Percentiles rank a stretch among this genome's conserved stretches.
Conservation (phyloP, 1,140 invertebrate species). For the Trichonephila clavipes region DNA sequence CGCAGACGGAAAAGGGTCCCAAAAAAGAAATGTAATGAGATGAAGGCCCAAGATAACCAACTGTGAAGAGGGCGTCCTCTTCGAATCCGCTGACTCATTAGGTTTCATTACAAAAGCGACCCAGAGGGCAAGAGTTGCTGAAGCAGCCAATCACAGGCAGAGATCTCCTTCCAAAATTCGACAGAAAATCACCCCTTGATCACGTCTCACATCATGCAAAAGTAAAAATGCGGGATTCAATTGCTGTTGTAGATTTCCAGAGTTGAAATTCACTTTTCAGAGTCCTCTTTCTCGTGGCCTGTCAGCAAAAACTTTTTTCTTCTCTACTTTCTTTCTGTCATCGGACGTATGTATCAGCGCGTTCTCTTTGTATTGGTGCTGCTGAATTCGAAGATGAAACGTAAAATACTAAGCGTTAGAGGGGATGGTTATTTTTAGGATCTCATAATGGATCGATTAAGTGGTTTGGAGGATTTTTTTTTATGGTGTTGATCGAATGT, state of each 20-base stretch:
- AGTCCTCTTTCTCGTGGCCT: not conserved
- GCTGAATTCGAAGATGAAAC: not conserved
- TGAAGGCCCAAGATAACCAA: not conserved
- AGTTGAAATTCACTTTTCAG: not conserved
- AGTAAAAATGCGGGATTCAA: not conserved
- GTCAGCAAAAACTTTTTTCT: not conserved
- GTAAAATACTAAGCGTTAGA: not conserved
- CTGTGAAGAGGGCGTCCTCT: not conserved
- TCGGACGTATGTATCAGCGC: not conserved
- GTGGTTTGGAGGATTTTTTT: too few species aligned
- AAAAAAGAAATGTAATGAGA: not conserved
- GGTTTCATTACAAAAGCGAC: not conserved
- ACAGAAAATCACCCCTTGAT: slow-evolving; percentile 11
- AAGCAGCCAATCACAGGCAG: slow-evolving; percentile 38
- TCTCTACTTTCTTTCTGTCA: not conserved
- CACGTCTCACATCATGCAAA: slow-evolving; percentile 8
- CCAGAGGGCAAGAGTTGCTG: slow-evolving; percentile 23
- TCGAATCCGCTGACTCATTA: not conserved
- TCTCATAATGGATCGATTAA: not conserved
- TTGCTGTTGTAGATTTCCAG: not conserved
- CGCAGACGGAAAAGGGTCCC: not conserved
- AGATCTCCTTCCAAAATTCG: not conserved
- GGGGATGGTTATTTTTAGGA: not conserved
- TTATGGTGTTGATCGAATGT: too few species aligned
- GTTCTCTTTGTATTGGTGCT: not conserved